A percentile compares a stretch with the other conserved stretches of the same genome.
These are phyloP conservation scores for Lucilia cuprina DNA, from an alignment of 1,140 invertebrate species.

Conservation along the genomic window DNA sequence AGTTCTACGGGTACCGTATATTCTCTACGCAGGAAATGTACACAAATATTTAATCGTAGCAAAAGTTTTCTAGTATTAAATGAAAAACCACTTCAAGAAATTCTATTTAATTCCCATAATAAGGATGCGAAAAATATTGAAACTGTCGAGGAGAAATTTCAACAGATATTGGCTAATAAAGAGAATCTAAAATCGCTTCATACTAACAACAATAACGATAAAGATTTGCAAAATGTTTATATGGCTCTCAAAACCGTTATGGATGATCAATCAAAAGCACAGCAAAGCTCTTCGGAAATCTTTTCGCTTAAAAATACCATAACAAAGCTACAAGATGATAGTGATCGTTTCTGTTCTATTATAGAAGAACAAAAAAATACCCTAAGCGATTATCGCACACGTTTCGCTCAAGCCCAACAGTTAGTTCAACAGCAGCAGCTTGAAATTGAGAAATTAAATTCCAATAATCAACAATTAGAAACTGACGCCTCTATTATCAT, in stretches of 20 bases:
- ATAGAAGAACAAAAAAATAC: conserved; percentile 53
- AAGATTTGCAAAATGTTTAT: conserved; percentile 46
- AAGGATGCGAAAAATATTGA: too few species aligned
- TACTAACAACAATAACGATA: not conserved
- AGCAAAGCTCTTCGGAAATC: conserved; percentile 27
- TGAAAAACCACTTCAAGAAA: not conserved
- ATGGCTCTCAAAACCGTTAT: conserved; percentile 51
- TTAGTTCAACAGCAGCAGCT: conserved; percentile 56
- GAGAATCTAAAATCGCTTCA: conserved; percentile 23
- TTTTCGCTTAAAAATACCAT: conserved; percentile 48
- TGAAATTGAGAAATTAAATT: conserved; percentile 56
- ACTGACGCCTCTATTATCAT: conserved; percentile 50
- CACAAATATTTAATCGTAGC: conserved; percentile 42
- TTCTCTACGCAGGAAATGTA: conserved; percentile 39
- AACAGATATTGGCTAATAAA: not conserved
- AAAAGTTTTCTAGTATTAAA: conserved; percentile 48
- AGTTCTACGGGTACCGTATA: conserved; percentile 43
- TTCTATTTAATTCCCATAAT: not conserved
- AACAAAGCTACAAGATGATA: conserved; percentile 49
- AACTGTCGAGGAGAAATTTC: not conserved
- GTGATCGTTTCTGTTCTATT: conserved; percentile 45
- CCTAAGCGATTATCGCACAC: conserved; percentile 51
- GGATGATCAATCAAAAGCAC: conserved; percentile 43
- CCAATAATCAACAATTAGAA: conserved; percentile 55
- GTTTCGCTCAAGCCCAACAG: conserved; percentile 55